phyloP scores from a whole-genome alignment of 1,140 invertebrate species.

The Ceratina japonica region DNA sequence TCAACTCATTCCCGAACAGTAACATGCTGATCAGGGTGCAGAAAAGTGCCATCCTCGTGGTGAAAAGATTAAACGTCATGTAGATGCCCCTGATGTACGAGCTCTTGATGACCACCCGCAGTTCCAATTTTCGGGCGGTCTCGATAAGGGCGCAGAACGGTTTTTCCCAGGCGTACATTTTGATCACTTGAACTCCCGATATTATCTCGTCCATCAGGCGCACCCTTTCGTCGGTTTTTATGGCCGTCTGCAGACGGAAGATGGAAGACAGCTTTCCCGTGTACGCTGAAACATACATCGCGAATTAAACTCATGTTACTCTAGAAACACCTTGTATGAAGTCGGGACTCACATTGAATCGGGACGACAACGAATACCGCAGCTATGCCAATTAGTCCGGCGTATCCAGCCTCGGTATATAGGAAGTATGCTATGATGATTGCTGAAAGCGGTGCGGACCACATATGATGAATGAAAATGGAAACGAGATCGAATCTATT shows the following conservation, averaged over 20 bases:
- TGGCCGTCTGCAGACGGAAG: constrained; percentile 82
- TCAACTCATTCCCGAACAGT: constrained; percentile 79
- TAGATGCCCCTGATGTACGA: constrained; percentile 86
- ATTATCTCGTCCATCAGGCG: constrained; percentile 90
- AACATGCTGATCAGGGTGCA: constrained; percentile 83
- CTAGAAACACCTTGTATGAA: no score
- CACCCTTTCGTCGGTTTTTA: constrained; percentile 88
- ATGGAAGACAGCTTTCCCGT: constrained; percentile 84
- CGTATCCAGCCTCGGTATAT: constrained; percentile 83
- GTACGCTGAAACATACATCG: constrained; percentile 77
- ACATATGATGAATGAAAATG: constrained; percentile 82
- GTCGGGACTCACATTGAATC: constrained; percentile 82
- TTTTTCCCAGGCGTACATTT: constrained; percentile 91
- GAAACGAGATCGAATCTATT: constrained; percentile 83
- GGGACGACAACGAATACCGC: constrained; percentile 86
- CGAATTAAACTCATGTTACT: background rate
- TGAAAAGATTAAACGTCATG: constrained; percentile 86
- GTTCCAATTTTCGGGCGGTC: constrained; percentile 82
- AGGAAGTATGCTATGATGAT: constrained; percentile 83
- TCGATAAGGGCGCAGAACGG: constrained; percentile 83
- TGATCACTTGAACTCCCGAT: constrained; percentile 86
- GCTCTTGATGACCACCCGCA: constrained; percentile 83
- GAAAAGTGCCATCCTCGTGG: constrained; percentile 84
- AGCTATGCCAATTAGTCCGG: constrained; percentile 85
- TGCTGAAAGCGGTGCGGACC: constrained; percentile 84